Evolutionary conservation across 2,113 vertebrate species (phyloP).

Genomic region (Xiphophorus hellerii): DNA sequence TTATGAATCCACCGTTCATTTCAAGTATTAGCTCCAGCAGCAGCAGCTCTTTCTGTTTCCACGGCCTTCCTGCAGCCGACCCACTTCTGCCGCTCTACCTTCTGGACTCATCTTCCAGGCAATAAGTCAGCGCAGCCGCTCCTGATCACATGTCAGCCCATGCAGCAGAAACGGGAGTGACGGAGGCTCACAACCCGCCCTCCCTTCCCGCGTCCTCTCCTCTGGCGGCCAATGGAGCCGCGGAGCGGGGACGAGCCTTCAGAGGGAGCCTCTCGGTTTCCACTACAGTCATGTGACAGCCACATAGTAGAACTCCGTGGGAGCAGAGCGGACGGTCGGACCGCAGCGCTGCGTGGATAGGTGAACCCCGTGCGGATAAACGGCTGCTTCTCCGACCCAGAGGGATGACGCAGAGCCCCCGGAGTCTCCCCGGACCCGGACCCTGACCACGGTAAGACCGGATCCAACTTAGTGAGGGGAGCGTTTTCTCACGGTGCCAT

Average conservation of each 20-base stretch:
- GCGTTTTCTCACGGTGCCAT: constrained; percentile 22
- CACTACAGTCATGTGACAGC: constrained; percentile 79
- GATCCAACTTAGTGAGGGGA: neutral
- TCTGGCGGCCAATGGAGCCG: constrained; percentile 78
- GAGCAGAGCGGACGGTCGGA: constrained; percentile 64
- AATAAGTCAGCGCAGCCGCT: neutral
- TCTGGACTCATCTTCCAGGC: neutral
- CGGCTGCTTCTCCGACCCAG: constrained; percentile 3
- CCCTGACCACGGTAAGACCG: constrained; percentile 46
- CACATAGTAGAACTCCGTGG: constrained; percentile 77
- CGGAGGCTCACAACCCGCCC: constrained; percentile 60
- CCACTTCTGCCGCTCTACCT: neutral
- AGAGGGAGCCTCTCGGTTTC: constrained; percentile 79
- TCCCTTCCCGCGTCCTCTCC: constrained; percentile 19
- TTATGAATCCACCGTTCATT: too few relatives aligned
- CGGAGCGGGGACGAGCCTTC: constrained; percentile 88
- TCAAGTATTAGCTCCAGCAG: too few relatives aligned
- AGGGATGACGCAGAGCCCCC: constrained; percentile 21
- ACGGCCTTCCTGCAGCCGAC: neutral
- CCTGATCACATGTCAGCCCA: constrained; percentile 53
- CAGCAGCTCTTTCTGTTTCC: too few relatives aligned
- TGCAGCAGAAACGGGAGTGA: constrained; percentile 65
- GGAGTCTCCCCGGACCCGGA: neutral
- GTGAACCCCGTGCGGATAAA: constrained; percentile 49
- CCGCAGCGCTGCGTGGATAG: constrained; percentile 67